Base-by-base conservation (phyloP, 35 echinoderm and acorn worm species). In the Stichopus chloronotus region DNA sequence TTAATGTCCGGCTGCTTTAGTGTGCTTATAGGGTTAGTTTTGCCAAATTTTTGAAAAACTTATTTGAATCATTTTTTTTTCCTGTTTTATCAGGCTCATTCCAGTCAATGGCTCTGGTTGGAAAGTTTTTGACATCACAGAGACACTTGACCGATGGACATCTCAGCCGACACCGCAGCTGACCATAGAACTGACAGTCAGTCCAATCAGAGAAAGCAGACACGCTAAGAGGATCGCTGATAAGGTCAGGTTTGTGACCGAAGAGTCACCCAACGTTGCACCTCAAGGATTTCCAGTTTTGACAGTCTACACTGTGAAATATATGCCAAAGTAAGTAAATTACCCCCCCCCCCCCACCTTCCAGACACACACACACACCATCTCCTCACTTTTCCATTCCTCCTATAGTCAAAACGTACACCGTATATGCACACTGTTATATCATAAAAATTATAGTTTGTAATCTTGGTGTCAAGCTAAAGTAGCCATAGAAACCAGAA, bases 111-210 rank as follows among this genome's bases (percentile, higher is more conserved):
- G 69, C n/a, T 92, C 84, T 24, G 97, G 97, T 9, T 99, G 95
- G 95, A 99, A 93, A 43, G 82, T 95, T 78, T 99, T 99, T 74
- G 97, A 99, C 80, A 92, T 96, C 57, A 99, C 97, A 30, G 58
- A 69, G 6, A 91, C 95, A 43, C 63, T 99, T 17, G 69, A 89
- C 8, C 85, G 83, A 21, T 99, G 97, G 97, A 59, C 94, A 8
- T 74, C 43, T 25, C 87, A 93, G 55, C 95, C 95, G 14, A 65
- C 92, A 11, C 84, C 24, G 24, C 92, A 91, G 59, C 68, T 92
- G 7, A 93, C 90, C 65, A 81, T 99, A 4, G 91, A 95, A 86
- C 59, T 99, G 6, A 77, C 86, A 56, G 93, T 97, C 25, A 78
- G 90, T 72, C 96, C 96, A 11, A 68, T 92, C 53, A 55, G 93